Evolutionary conservation across 2,797 vertebrate genomes (phyloP).

Genomic region (Anas capensis): DNA sequence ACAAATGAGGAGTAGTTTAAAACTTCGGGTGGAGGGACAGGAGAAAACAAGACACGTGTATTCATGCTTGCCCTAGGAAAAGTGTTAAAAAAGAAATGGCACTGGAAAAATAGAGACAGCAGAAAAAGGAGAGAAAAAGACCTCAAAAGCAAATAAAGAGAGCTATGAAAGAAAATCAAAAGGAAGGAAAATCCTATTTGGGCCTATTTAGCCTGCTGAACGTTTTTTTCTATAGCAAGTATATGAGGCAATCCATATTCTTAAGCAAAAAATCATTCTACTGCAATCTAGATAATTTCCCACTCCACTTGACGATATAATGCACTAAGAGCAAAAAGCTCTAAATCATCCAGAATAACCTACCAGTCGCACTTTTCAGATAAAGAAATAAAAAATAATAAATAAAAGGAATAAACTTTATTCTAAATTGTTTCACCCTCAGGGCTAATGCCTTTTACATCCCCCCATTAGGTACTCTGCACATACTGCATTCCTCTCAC

Average conservation of each 20-base stretch:
- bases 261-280: slow-evolving; percentile 39
- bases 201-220: not conserved
- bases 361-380: not conserved
- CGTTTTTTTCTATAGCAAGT: not conserved
- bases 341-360: slow-evolving; percentile 42
- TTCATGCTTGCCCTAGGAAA: not conserved
- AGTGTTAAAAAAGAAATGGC: not conserved
- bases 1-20: not conserved
- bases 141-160: not conserved
- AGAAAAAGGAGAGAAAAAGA: not conserved
- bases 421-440: not conserved
- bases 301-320: slow-evolving; percentile 41
- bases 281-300: slow-evolving; percentile 48
- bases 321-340: slow-evolving; percentile 43
- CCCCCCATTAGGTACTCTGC: not conserved
- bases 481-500: fast-evolving
- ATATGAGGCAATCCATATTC: slow-evolving; percentile 14
- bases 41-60: not conserved
- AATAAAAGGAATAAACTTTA: not conserved
- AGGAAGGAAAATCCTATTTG: not conserved
- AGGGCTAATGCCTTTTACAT: not conserved
- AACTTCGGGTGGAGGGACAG: not conserved
- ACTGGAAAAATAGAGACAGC: not conserved
- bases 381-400: no score
- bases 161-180: not conserved